Percentiles rank a stretch among this genome's conserved stretches.
These are phyloP conservation scores for Trinectes maculatus DNA, from an alignment of 2,113 vertebrate species.

Conservation along the genomic window DNA sequence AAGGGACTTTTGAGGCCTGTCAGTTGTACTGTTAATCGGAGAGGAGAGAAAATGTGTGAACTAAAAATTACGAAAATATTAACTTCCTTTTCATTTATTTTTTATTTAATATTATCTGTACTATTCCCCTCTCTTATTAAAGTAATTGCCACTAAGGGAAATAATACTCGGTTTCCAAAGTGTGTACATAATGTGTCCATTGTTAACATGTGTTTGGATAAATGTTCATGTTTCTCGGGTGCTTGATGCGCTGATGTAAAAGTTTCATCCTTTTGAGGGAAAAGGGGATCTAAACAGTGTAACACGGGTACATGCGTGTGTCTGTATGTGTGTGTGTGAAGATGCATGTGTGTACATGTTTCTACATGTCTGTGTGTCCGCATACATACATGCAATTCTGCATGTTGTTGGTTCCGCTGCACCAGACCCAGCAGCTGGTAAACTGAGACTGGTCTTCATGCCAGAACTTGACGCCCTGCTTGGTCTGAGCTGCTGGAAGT, in stretches of 20 bases:
- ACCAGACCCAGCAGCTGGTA: slow-evolving; percentile 30
- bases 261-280: slow-evolving; percentile 31
- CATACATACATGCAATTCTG: slow-evolving; percentile 11
- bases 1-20: background rate
- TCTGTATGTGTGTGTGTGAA: slow-evolving; percentile 5
- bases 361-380: background rate
- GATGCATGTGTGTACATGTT: slow-evolving; percentile 8
- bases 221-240: no score
- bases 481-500: slow-evolving; percentile 21
- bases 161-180: background rate
- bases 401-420: slow-evolving; percentile 22
- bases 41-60: background rate
- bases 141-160: background rate
- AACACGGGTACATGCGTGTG: slow-evolving; percentile 53
- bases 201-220: slow-evolving; percentile 27
- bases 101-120: background rate
- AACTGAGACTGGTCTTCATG: slow-evolving; percentile 47
- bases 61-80: background rate
- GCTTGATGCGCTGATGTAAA: slow-evolving; percentile 27
- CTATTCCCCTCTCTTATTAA: background rate
- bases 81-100: background rate
- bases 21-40: background rate
- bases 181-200: no score
- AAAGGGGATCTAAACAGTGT: slow-evolving; percentile 3
- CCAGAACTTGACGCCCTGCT: slow-evolving; percentile 39